phyloP scores from a whole-genome alignment of 1,140 invertebrate species.

The Elymnias hypermnestra region DNA sequence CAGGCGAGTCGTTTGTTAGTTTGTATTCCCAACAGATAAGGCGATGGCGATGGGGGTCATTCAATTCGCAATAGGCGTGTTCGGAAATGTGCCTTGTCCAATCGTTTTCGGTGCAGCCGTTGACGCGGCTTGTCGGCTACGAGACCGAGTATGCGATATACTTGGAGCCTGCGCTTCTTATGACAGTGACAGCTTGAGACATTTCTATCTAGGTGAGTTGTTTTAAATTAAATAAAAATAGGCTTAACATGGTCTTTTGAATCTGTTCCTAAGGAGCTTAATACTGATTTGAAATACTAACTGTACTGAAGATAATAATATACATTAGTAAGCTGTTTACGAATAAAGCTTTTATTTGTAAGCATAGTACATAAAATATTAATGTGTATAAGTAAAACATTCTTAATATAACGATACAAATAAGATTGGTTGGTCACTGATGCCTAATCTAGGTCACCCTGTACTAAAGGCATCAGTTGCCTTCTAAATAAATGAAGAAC shows the following conservation, averaged over 20 bases:
- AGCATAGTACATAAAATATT: no score
- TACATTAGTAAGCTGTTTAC: no score
- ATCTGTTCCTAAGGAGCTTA: no score
- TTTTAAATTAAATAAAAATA: not conserved
- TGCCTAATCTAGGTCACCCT: no score
- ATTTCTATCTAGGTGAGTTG: conserved; percentile 87
- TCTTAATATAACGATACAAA: no score
- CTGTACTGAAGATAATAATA: no score
- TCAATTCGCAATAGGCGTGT: conserved; percentile 94
- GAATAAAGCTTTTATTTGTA: no score
- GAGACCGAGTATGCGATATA: conserved; percentile 88
- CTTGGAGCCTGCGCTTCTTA: conserved; percentile 90
- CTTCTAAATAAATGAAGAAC: no score
- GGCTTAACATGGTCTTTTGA: not conserved
- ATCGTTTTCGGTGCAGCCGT: conserved; percentile 94
- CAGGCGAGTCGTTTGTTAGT: conserved; percentile 6
- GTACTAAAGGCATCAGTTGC: no score
- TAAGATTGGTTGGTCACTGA: no score
- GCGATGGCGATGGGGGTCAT: conserved; percentile 96
- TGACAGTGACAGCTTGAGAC: conserved; percentile 88
- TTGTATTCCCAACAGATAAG: conserved; percentile 79
- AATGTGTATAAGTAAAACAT: no score
- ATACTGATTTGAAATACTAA: no score
- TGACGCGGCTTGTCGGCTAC: conserved; percentile 92
- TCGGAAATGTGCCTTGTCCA: conserved; percentile 95